A percentile compares a stretch with the other conserved stretches of the same genome.
phyloP scores from a whole-genome alignment of 1,140 invertebrate genomes.

The Chlorops oryzae region DNA sequence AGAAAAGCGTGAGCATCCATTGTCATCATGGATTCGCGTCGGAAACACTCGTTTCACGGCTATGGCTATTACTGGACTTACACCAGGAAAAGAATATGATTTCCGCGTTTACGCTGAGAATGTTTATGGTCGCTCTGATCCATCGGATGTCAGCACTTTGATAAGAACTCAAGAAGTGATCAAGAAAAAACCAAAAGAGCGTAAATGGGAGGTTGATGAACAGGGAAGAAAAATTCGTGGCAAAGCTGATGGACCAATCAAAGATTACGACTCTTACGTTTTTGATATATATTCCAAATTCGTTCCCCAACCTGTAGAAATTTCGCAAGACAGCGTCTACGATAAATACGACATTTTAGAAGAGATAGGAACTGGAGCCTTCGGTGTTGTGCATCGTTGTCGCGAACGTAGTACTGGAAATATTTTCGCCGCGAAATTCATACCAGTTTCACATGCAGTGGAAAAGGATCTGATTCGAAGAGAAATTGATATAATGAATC shows the following conservation, averaged over 20 bases:
- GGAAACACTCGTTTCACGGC: conserved; percentile 91
- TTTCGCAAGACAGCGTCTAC: conserved; percentile 90
- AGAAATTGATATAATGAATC: conserved; percentile 99
- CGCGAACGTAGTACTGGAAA: conserved; percentile 92
- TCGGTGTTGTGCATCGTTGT: conserved; percentile 97
- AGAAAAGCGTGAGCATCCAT: conserved; percentile 87
- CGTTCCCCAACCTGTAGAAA: conserved; percentile 92
- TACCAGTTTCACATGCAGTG: conserved; percentile 88
- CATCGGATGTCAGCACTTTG: conserved; percentile 75
- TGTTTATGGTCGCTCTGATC: conserved; percentile 89
- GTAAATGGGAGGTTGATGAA: conserved; percentile 80
- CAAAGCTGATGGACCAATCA: conserved; percentile 76
- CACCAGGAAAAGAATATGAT: conserved; percentile 89
- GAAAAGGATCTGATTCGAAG: conserved; percentile 96
- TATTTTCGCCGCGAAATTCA: conserved; percentile 98
- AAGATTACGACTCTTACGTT: conserved; percentile 96
- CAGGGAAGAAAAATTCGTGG: conserved; percentile 89
- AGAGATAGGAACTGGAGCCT: conserved; percentile 98
- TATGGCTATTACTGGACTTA: conserved; percentile 79
- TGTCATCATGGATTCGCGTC: conserved; percentile 91
- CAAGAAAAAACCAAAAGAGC: conserved; percentile 71
- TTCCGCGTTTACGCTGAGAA: conserved; percentile 96
- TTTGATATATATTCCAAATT: conserved; percentile 97
- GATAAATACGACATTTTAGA: conserved; percentile 98
- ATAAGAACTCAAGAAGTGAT: conserved; percentile 76